phyloP scores from a whole-genome alignment of 1,140 invertebrate genomes.

The Lordiphosa mommai region DNA sequence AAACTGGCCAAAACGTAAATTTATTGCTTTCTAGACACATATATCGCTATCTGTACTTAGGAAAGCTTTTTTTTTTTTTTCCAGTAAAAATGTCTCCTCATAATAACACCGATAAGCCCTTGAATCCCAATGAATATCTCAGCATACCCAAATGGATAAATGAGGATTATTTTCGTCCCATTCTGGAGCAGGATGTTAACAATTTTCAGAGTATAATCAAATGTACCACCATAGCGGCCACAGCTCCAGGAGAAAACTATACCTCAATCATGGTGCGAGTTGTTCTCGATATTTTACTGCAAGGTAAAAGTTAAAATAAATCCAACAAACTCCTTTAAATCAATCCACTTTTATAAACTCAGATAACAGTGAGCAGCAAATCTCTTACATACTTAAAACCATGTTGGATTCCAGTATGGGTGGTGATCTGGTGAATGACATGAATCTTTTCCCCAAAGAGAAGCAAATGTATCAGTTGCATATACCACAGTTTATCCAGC shows the following conservation, averaged over 20 bases:
- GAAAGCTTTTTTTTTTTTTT: no score
- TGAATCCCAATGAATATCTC: slow-evolving; percentile 52
- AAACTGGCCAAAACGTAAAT: no score
- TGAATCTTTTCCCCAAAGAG: slow-evolving; percentile 71
- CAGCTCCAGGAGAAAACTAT: slow-evolving; percentile 66
- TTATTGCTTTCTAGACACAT: no score
- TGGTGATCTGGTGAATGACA: slow-evolving; percentile 31
- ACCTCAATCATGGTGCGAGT: slow-evolving; percentile 69
- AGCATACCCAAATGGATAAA: slow-evolving; percentile 79
- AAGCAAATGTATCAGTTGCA: slow-evolving; percentile 59
- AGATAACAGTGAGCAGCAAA: slow-evolving; percentile 46
- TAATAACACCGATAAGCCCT: neutral
- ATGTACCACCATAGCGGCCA: slow-evolving; percentile 56
- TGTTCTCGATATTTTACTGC: slow-evolving; percentile 43
- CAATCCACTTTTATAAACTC: slow-evolving; percentile 47
- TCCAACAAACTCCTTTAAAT: slow-evolving; percentile 8
- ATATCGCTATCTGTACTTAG: no score
- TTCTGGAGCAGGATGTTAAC: slow-evolving; percentile 53
- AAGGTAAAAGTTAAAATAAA: slow-evolving; percentile 27
- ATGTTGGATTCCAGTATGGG: slow-evolving; percentile 36
- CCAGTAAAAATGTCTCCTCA: no score
- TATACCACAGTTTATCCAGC: slow-evolving; percentile 48
- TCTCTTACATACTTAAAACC: slow-evolving; percentile 67
- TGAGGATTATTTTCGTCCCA: slow-evolving; percentile 75
- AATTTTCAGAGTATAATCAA: slow-evolving; percentile 41